Evolutionary conservation across 2,797 vertebrate species (phyloP).

Genomic region (Diplodus puntazzo): DNA sequence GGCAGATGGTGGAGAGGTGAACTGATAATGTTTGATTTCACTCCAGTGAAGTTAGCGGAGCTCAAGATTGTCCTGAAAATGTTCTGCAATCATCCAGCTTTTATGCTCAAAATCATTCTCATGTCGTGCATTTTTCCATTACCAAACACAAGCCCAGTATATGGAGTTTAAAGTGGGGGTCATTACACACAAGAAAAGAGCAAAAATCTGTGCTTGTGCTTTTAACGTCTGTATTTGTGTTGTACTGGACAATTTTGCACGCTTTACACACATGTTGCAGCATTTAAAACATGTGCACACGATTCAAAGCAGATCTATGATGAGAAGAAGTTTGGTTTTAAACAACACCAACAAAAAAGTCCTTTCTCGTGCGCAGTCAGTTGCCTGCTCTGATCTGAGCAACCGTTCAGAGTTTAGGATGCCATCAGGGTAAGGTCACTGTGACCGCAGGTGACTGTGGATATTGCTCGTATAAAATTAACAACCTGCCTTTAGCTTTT

Average conservation of each 20-base stretch:
- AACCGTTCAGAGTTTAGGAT: conserved; percentile 9
- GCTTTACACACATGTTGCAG: not conserved
- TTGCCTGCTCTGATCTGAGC: not conserved
- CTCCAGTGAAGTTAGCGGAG: not conserved
- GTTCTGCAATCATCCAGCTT: not conserved
- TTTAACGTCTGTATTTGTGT: not conserved
- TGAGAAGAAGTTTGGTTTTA: not conserved
- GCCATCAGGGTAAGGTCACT: conserved; percentile 47
- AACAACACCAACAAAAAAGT: not conserved
- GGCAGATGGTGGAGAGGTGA: conserved; percentile 1
- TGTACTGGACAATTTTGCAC: not conserved
- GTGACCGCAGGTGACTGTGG: conserved; percentile 37
- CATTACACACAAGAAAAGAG: not conserved
- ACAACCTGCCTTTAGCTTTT: conserved; percentile 44
- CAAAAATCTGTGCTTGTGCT: not conserved
- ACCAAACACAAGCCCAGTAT: not conserved
- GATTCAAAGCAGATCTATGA: not conserved
- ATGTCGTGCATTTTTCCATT: not conserved
- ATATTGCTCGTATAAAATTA: conserved; percentile 34
- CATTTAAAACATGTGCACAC: not conserved
- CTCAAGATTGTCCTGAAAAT: not conserved
- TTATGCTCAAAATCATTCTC: not conserved
- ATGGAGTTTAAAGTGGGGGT: not conserved
- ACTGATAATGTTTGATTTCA: conserved; percentile 23
- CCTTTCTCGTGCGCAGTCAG: not conserved